Evolutionary conservation across 2,888 invertebrate genomes (phyloP), one percentile per base, ranked within the genome.

Genomic region (Cheilosia impressa): DNA sequence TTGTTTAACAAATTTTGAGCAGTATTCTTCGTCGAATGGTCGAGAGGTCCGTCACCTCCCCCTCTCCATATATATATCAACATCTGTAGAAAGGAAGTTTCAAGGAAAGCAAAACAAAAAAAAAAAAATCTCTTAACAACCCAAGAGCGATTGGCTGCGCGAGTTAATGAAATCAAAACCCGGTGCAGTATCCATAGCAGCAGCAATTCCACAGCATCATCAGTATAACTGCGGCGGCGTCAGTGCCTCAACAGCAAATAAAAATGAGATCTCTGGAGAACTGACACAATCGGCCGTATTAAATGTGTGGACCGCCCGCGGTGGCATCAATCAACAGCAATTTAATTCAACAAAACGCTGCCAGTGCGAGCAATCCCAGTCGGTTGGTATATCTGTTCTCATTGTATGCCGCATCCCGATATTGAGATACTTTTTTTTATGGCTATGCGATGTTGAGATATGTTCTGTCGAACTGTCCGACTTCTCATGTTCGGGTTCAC

Each of bases 251-350:
- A 57, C 73, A 72, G 68, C 73, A 50, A 38, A 72, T 41, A 58
- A 66, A 80, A 75, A 80, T 80, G 84, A 84, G 73, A 80, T 80
- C 84, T 75, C 80, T 34, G 62, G 75, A 84, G 69, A 76, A 85
- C 85, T 85, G 85, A 85, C 85, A 81, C 85, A 85, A 85, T 76
- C 84, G 69, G 66, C 66, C 66, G 72, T 72, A 82, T 78, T 83
- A 80, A 85, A 81, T 85, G 81, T 85, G 83, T 76, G 75, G 88
- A 88, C 89, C 89, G 89, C 89, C 89, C 89, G 89, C 88, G 88
- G 88, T 85, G 88, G 88, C 89, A 88, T 89, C 89, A 89, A 89
- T 88, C 89, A 89, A 84, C 87, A 83, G 77, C 87, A 85, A 83
- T 88, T 87, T 81, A 84, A 83, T 84, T 75, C 78, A 87, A 76